phyloP scores from a whole-genome alignment of 1,140 invertebrate species.

The Bombus waltoni region DNA sequence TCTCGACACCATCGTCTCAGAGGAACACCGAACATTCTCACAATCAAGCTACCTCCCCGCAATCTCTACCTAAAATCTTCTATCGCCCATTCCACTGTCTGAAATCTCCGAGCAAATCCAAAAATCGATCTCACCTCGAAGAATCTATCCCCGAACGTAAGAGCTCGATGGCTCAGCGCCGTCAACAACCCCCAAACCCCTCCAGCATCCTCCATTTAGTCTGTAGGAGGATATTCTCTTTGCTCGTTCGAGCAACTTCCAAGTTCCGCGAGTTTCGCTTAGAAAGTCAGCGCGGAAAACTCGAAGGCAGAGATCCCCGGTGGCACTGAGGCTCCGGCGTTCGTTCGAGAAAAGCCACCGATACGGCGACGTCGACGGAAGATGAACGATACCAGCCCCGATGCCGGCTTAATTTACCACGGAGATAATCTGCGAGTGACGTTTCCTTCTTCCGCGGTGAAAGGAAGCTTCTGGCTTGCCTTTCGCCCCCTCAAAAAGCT shows the following conservation, averaged over 20 bases:
- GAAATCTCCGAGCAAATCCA: not conserved
- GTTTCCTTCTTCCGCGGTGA: conserved; percentile 39
- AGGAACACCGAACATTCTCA: not conserved
- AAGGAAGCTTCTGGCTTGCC: not conserved
- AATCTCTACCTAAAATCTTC: not conserved
- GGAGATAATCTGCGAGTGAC: conserved; percentile 62
- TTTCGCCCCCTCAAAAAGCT: conserved; percentile 50
- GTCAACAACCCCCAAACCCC: not conserved
- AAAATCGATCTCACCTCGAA: conserved; percentile 1
- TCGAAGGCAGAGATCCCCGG: not conserved
- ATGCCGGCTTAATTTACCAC: conserved; percentile 54
- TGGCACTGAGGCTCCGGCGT: not conserved
- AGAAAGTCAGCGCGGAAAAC: conserved; percentile 22
- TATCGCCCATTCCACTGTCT: not conserved
- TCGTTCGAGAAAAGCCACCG: conserved; percentile 21
- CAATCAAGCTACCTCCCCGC: not conserved
- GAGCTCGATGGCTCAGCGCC: not conserved
- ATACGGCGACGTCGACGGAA: conserved; percentile 33
- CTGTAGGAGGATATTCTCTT: conserved; percentile 17
- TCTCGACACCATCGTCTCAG: not conserved
- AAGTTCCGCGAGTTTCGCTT: conserved; percentile 23
- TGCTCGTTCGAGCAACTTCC: conserved; percentile 8
- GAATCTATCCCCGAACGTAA: not conserved
- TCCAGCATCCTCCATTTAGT: not conserved
- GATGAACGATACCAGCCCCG: conserved; percentile 54